These are phyloP conservation scores for Loxodonta africana DNA, from an alignment of 2,113 vertebrate genomes.

Conservation along the genomic window DNA sequence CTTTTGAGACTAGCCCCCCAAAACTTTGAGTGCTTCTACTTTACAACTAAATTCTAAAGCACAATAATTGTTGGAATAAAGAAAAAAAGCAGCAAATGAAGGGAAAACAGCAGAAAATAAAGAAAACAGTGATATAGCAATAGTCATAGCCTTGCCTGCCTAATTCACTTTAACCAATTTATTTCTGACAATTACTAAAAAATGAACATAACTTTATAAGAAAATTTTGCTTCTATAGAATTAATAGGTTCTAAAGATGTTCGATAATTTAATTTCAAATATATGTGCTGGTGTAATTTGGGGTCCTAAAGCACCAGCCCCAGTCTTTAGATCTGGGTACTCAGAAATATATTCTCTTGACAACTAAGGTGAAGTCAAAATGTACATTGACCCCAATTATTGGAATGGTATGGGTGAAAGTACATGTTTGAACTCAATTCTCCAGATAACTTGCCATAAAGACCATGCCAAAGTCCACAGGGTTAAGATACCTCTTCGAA, in stretches of 20 bases:
- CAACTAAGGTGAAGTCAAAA: slow-evolving; percentile 29
- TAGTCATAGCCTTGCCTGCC: not conserved
- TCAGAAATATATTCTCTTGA: slow-evolving; percentile 52
- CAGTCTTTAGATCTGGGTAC: not conserved
- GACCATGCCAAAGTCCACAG: not conserved
- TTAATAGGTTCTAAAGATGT: not conserved
- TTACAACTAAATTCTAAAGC: slow-evolving; percentile 1
- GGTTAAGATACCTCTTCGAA: slow-evolving; percentile 44
- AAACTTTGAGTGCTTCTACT: slow-evolving; percentile 31
- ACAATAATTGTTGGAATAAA: not conserved
- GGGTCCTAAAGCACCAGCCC: not conserved
- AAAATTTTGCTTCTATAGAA: slow-evolving; percentile 54
- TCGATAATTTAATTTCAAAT: slow-evolving; percentile 48
- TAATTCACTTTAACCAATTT: not conserved
- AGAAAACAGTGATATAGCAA: not conserved
- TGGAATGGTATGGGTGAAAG: not conserved
- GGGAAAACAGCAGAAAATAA: slow-evolving; percentile 56
- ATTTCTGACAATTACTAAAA: slow-evolving; percentile 18
- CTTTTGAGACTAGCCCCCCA: slow-evolving; percentile 10
- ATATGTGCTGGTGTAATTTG: not conserved
- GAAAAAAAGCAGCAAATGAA: slow-evolving; percentile 41
- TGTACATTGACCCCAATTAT: not conserved
- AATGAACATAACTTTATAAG: slow-evolving; percentile 19
- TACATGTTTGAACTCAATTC: slow-evolving; percentile 7
- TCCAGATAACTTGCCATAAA: slow-evolving; percentile 50